Percentiles rank a stretch among this genome's conserved stretches.
Conservation (phyloP, 2,797 vertebrate species). For the Psittacula echo region DNA sequence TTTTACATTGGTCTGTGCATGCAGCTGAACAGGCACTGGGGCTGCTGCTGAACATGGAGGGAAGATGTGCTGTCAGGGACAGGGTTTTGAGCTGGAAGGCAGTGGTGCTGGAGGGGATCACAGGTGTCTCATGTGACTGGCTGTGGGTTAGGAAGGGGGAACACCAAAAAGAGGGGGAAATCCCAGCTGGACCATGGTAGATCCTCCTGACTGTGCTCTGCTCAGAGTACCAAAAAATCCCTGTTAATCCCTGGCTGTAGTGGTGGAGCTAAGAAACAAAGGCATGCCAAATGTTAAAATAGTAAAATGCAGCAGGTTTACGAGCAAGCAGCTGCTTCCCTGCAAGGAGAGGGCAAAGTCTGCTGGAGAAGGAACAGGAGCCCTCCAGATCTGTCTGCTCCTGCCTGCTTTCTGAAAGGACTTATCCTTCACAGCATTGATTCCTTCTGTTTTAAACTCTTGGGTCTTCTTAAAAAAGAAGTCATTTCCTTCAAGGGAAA, state of each 20-base stretch:
- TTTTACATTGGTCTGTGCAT: neutral
- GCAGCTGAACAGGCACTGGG: neutral
- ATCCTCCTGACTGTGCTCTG: neutral
- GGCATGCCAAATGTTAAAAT: neutral
- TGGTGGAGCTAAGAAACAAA: neutral
- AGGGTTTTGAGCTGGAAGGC: neutral
- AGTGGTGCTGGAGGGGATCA: neutral
- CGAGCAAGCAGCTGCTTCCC: neutral
- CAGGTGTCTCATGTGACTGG: neutral
- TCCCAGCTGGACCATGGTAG: neutral
- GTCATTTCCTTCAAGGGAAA: neutral
- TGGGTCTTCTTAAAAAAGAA: neutral
- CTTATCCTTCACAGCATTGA: neutral
- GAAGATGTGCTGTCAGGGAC: neutral
- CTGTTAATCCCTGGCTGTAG: neutral
- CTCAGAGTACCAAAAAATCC: neutral
- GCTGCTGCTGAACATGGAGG: neutral
- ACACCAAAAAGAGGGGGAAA: neutral
- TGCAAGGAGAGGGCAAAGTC: neutral
- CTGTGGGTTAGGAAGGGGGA: rapidly evolving
- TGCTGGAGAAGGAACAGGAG: neutral
- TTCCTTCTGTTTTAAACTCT: neutral
- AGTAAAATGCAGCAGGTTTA: neutral
- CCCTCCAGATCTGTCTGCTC: neutral
- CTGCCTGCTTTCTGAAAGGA: neutral